Base-by-base conservation (phyloP, 2,113 vertebrate genomes). In the Ramphastos sulfuratus region DNA sequence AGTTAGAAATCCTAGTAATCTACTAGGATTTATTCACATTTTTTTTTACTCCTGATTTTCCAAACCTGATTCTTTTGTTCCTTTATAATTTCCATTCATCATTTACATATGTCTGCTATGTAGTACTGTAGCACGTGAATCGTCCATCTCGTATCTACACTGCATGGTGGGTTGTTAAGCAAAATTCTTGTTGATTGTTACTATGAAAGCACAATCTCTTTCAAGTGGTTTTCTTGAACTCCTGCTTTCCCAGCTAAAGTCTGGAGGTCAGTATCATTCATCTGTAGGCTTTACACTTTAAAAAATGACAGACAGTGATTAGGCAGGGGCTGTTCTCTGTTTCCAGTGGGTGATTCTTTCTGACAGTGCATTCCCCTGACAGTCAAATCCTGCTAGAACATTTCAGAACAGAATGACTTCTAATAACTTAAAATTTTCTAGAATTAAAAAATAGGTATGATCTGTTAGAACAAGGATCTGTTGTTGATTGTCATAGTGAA, bases 271-370 rank as follows among this genome's bases (percentile, higher is more conserved):
- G 60, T 78, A 92, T 94, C 80, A 86, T 80, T 88, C 92, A 67
- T 90, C 80, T 88, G 72, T 60, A 83, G 76, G 50, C 30, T 94
- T 88, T 93, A 28, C 37, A 88, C 61, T 86, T 93, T 35, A 56
- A 80, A 89, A 78, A 94, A 87, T 91, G 82, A 92, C 64, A 87
- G 61, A 50, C 28, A 4, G 0, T 75, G 67, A 75, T 94, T 74
- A 94, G 89, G 92, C 75, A 85, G 75, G 15, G 56, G 15, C 58
- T 89, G 52, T 16, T 85, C 12, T 93, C 61, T 71, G 50, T 95
- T 94, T 96, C 85, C 65, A 91, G 79, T 81, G 72, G 25, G 48
- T 83, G 75, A 89, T 87, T 95, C 65, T 71, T 87, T 85, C 39
- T 96, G 94, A 95, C 85, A 89, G 76, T 42, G 9, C 30, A 65